Base-by-base conservation (phyloP, 2,888 invertebrate species). In the Pammene aurita region DNA sequence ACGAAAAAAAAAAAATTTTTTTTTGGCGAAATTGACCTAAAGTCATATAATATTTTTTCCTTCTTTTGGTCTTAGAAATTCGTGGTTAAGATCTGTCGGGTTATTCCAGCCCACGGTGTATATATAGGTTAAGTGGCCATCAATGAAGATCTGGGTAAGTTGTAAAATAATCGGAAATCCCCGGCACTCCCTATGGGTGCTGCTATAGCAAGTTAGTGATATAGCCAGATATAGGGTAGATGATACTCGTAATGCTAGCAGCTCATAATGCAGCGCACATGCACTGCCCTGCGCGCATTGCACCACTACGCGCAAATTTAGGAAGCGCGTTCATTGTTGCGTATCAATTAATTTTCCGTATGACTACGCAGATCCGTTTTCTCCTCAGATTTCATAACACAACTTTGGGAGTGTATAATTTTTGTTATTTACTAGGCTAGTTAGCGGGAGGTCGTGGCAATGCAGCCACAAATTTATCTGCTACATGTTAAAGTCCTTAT, bases 381-480 rank as follows among this genome's bases (percentile, higher is more conserved):
- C 63, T 69, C 70, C 71, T 72, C 57, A 73, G 67, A 69, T 74
- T 71, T 70, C 74, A 72, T 75, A 75, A 76, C 61, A 66, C 71
- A 65, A 67, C 67, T 74, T 74, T 71, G 68, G 66, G 65, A 70
- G 71, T 61, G 44, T 71, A 72, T 72, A 74, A 73, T 72, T 75
- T 75, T 56, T 66, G 56, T 62, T 70, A 65, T 76, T 74, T 72
- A 73, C 68, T 66, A 73, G 71, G 57, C 64, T 71, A 65, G 73
- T 74, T 76, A 76, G 75, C 76, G 72, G 75, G 71, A 74, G 74
- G 76, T 75, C 72, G 75, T 73, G 74, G 72, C 72, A 71, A 72
- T 71, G 71, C 66, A 66, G 72, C 56, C 50, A 52, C 62, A 41
- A 26, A 26, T 50, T 52, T 41, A 50, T 50, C 41, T 26, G n/a